Evolutionary conservation across 2,113 vertebrate species (phyloP).

Genomic region (Aegithalos caudatus): DNA sequence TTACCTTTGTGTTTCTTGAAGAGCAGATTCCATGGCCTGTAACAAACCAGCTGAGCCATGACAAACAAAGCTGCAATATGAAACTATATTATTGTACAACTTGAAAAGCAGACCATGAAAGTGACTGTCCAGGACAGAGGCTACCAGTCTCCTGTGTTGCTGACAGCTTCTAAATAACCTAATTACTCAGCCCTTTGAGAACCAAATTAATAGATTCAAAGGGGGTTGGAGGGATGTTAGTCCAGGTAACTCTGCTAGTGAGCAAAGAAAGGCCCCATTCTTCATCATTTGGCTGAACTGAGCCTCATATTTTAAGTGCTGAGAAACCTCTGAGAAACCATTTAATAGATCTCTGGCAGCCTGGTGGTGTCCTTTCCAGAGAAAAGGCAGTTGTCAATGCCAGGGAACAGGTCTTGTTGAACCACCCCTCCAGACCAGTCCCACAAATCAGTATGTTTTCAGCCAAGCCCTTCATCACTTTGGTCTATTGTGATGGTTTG

Average conservation of each 20-base stretch:
- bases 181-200: neutral
- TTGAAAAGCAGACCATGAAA: neutral
- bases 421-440: neutral
- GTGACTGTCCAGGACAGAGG: neutral
- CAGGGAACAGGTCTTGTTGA: neutral
- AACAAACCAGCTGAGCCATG: neutral
- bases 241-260: neutral
- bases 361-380: neutral
- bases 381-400: neutral
- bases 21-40: slow-evolving; percentile 56
- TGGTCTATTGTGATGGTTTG: neutral
- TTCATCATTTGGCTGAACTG: neutral
- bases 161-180: neutral
- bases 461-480: neutral
- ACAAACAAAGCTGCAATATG: neutral
- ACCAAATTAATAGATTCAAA: neutral
- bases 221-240: neutral
- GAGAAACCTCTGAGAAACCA: neutral
- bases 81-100: neutral
- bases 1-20: slow-evolving; percentile 57
- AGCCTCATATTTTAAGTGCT: neutral
- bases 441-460: neutral
- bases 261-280: neutral
- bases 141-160: neutral
- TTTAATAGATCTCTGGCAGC: neutral